A percentile compares a stretch with the other conserved stretches of the same genome.
These are phyloP conservation scores for Apostichopus leukothele DNA, from an alignment of 53 echinoderm and acorn worm genomes.

Conservation along the genomic window DNA sequence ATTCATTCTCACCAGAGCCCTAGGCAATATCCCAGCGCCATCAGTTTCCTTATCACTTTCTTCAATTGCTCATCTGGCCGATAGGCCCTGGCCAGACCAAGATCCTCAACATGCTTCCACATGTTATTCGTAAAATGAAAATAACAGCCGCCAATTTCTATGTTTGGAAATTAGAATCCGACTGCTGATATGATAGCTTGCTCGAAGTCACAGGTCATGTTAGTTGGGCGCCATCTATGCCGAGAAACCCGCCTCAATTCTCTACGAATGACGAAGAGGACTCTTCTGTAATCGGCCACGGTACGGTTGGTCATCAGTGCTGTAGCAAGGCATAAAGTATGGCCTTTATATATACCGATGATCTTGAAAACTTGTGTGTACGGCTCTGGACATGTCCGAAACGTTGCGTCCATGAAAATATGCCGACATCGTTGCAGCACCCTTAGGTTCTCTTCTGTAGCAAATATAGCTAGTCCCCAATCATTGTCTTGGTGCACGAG, in stretches of 20 bases:
- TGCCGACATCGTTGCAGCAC: background rate
- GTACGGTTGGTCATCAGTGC: conserved; percentile 36
- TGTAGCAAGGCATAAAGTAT: conserved; percentile 34
- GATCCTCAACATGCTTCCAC: conserved; percentile 43
- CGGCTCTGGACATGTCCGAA: background rate
- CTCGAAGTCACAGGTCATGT: conserved; percentile 50
- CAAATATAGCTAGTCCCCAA: background rate
- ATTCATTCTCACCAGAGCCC: conserved; percentile 40
- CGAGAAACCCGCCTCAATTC: conserved; percentile 24
- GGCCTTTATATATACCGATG: conserved; percentile 33
- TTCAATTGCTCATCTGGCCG: background rate
- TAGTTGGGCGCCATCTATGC: conserved; percentile 38
- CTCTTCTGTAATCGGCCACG: conserved; percentile 13
- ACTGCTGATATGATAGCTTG: conserved; percentile 31
- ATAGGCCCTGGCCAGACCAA: conserved; percentile 41
- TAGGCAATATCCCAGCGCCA: conserved; percentile 57
- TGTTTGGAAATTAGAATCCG: conserved; percentile 39
- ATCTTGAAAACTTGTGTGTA: conserved; percentile 52
- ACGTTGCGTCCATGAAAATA: conserved; percentile 13
- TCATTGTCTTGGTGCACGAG: conserved; percentile 6
- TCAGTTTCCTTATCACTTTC: conserved; percentile 40
- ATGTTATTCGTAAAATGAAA: conserved; percentile 49
- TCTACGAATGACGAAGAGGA: conserved; percentile 13
- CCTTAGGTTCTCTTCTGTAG: background rate
- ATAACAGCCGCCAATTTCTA: conserved; percentile 47